Evolutionary conservation across 2,113 vertebrate species (phyloP).

Genomic region (Pangasianodon hypophthalmus): DNA sequence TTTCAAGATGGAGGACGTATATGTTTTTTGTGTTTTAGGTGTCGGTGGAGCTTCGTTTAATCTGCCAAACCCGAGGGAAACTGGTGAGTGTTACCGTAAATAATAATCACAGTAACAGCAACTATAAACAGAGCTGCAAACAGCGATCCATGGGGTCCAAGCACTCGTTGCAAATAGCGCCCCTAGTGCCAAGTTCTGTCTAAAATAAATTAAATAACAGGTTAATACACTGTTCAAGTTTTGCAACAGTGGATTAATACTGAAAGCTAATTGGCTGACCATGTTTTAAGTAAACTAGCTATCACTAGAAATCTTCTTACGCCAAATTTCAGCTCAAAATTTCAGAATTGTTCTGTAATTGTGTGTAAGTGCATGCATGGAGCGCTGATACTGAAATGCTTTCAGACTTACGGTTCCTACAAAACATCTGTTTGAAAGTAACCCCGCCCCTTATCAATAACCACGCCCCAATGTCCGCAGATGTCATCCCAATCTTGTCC

Average conservation of each 20-base stretch:
- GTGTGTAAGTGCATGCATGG: too few species aligned
- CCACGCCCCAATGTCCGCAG: not conserved
- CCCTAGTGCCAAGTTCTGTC: not conserved
- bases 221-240: not conserved
- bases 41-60: not conserved
- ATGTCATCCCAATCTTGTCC: not conserved
- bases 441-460: not conserved
- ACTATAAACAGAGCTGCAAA: not conserved
- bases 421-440: not conserved
- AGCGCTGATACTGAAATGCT: too few species aligned
- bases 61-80: not conserved
- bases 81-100: not conserved
- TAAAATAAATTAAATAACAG: not conserved
- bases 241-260: not conserved
- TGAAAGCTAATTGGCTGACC: not conserved
- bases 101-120: not conserved
- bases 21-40: constrained; percentile 32
- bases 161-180: not conserved
- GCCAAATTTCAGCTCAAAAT: not conserved
- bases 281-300: not conserved
- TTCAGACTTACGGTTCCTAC: not conserved
- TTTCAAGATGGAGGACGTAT: too few species aligned
- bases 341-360: not conserved
- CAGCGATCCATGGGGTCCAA: not conserved
- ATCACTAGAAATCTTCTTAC: not conserved